Evolutionary conservation across 2,888 invertebrate genomes (phyloP), one percentile per base, ranked within the genome.

Genomic region (Lasioglossum marginatum): DNA sequence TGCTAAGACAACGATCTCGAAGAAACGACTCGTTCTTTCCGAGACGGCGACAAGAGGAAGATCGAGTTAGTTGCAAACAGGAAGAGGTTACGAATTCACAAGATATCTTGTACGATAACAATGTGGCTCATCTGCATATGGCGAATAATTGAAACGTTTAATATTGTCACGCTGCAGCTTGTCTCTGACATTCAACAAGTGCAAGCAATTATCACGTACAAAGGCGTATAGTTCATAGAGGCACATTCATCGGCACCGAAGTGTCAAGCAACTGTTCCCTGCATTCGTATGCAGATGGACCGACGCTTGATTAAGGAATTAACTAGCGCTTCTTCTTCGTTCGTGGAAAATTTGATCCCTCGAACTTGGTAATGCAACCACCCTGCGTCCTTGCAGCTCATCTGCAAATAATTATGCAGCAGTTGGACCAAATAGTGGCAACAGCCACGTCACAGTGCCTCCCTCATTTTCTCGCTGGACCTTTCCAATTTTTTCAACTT

Each of bases 241-340:
- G 66, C 82, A 77, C 81, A 73, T 85, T 85, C 85, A 85, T 81
- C 75, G 80, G 72, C 48, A 57, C 34, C 80, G 70, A 82, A 81
- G 77, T 84, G 79, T 76, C 77, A 57, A 74, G 78, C 63, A 72
- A 79, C 85, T 79, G 73, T 37, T 68, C 52, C 43, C 40, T 77
- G 77, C 88, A 91, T 92, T 92, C 90, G 89, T 90, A 92, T 90
- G 91, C 90, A 90, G 91, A 92, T 92, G 87, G 89, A 90, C 89
- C 81, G 84, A 83, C 74, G 87, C 88, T 90, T 90, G 91, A 92
- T 92, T 92, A 90, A 88, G 90, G 91, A 90, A 91, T 89, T 88
- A 89, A 90, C 87, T 88, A 71, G 73, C 83, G 81, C 75, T 86
- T 86, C 87, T 84, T 77, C 78, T 82, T 81, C 27, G 34, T 40